Conservation (phyloP, 1,140 invertebrate species). For the Aphelenchoides fujianensis region DNA sequence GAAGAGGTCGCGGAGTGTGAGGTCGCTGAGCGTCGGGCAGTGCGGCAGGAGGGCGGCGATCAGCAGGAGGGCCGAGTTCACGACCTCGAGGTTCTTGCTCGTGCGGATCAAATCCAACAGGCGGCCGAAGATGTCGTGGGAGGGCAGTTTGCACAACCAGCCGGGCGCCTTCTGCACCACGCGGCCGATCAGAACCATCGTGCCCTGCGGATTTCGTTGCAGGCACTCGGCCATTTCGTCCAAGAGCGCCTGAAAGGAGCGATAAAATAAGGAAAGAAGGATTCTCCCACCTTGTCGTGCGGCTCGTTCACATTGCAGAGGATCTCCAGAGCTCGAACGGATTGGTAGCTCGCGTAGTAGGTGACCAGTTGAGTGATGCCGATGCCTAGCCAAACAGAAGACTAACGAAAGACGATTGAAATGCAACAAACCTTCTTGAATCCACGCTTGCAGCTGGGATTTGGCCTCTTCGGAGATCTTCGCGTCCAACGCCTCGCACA, state of each 20-base stretch:
- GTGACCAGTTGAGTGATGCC: background rate
- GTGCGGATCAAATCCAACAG: background rate
- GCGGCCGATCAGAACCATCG: background rate
- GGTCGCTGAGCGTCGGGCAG: background rate
- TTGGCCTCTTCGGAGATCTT: background rate
- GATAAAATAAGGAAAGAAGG: background rate
- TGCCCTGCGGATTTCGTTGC: background rate
- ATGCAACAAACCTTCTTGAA: background rate
- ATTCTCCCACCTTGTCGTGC: background rate
- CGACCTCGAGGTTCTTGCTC: background rate
- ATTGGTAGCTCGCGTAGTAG: background rate
- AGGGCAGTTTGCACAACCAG: background rate
- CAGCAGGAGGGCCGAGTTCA: constrained; percentile 7
- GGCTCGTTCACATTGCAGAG: constrained; percentile 4
- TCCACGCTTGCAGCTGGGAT: background rate
- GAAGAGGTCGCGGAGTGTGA: background rate
- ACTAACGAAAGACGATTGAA: background rate
- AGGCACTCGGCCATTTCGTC: constrained; percentile 1
- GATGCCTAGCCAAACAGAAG: constrained; percentile 3
- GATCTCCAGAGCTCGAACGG: background rate
- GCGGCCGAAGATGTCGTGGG: background rate
- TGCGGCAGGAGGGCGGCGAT: background rate
- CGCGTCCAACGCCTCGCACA: background rate
- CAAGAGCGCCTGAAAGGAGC: background rate
- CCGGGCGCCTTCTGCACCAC: background rate